phyloP scores from a whole-genome alignment of 1,140 invertebrate species.

The Papilio helenus region DNA sequence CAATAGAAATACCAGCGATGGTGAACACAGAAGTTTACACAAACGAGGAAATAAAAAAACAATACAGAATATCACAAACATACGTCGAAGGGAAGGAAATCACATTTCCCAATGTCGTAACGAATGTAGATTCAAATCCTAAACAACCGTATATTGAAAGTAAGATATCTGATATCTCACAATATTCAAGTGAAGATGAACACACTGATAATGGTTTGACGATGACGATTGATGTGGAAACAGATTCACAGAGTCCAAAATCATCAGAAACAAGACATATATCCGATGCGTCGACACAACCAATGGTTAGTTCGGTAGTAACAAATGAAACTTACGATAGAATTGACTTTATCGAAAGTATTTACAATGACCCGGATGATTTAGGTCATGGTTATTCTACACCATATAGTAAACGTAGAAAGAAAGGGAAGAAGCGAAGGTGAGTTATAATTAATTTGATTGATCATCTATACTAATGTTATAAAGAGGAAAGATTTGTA shows the following conservation, averaged over 20 bases:
- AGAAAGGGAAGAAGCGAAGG: constrained; percentile 56
- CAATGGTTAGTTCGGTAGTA: constrained; percentile 55
- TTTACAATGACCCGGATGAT: constrained; percentile 52
- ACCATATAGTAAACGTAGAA: constrained; percentile 63
- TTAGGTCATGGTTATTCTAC: constrained; percentile 56
- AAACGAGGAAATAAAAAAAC: constrained; percentile 76
- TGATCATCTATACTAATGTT: too few relatives aligned
- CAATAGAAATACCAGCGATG: constrained; percentile 73
- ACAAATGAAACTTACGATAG: constrained; percentile 65
- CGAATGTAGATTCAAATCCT: constrained; percentile 51
- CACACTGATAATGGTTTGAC: constrained; percentile 58
- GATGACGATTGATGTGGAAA: constrained; percentile 74
- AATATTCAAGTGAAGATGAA: constrained; percentile 71
- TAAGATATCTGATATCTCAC: constrained; percentile 50
- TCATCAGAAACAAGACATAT: constrained; percentile 56
- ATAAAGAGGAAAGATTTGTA: too few relatives aligned
- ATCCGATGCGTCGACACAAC: constrained; percentile 62
- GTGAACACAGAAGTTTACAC: constrained; percentile 71
- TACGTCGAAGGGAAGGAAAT: constrained; percentile 78
- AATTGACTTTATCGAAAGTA: constrained; percentile 61
- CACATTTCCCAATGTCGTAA: constrained; percentile 55
- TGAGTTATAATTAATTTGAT: constrained; percentile 45
- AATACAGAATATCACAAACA: constrained; percentile 74
- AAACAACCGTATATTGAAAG: constrained; percentile 28
- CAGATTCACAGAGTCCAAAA: constrained; percentile 59